Evolutionary conservation across 2,113 vertebrate species (phyloP).

Genomic region (Gopherus flavomarginatus): DNA sequence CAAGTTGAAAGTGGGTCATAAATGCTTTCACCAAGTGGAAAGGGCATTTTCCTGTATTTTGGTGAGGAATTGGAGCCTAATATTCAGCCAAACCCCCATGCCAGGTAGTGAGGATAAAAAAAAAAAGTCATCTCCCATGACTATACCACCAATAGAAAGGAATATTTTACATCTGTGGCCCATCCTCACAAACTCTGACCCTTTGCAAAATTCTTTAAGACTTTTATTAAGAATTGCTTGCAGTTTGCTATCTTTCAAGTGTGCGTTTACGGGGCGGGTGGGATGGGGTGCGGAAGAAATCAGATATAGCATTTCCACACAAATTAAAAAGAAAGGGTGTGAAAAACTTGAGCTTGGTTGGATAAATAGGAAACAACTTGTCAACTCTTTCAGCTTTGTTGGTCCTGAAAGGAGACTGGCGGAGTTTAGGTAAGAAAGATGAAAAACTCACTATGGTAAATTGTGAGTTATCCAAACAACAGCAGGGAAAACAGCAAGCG

Average conservation of each 20-base stretch:
- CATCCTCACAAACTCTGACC: constrained; percentile 17
- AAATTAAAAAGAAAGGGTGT: background rate
- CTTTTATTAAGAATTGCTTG: background rate
- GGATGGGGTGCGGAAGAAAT: background rate
- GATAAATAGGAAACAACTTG: background rate
- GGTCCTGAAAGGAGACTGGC: background rate
- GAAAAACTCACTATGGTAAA: background rate
- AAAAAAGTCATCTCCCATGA: background rate
- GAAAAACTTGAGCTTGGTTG: background rate
- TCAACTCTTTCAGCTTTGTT: background rate
- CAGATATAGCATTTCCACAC: background rate
- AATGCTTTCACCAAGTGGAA: background rate
- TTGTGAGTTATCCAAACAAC: background rate
- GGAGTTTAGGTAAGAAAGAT: accelerated
- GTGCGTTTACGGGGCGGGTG: background rate
- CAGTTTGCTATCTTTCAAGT: background rate
- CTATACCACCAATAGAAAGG: constrained; percentile 47
- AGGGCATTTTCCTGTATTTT: constrained; percentile 9
- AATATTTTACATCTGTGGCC: constrained; percentile 36
- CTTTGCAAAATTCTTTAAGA: constrained; percentile 54
- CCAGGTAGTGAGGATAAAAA: background rate
- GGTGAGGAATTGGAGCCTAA: constrained; percentile 33
- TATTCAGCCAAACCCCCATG: constrained; percentile 20
- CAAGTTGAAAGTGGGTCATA: background rate
- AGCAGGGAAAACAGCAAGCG: background rate